Evolutionary conservation across 2,888 invertebrate species (phyloP).

Genomic region (Epinotia bilunana): DNA sequence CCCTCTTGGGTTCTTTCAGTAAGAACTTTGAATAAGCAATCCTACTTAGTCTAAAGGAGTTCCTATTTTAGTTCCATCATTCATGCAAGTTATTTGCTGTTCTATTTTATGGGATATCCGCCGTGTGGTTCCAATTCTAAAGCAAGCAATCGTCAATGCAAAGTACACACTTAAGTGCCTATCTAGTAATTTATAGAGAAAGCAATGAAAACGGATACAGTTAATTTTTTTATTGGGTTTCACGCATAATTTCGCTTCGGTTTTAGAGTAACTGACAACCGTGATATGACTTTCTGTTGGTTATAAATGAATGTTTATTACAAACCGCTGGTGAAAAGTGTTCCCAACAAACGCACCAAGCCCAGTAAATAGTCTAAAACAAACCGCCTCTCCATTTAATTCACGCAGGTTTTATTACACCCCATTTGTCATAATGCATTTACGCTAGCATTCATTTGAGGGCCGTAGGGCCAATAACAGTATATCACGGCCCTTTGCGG

Average conservation of each 20-base stretch:
- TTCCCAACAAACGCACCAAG: background rate
- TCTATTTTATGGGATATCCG: background rate
- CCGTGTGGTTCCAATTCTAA: background rate
- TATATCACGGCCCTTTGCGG: slow-evolving; percentile 51
- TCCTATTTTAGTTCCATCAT: slow-evolving; percentile 14
- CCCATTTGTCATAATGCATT: slow-evolving; percentile 46
- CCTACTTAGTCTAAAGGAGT: slow-evolving; percentile 13
- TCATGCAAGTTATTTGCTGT: background rate
- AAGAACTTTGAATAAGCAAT: slow-evolving; percentile 25
- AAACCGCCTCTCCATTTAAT: slow-evolving; percentile 28
- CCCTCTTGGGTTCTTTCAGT: slow-evolving; percentile 22
- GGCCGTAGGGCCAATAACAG: slow-evolving; percentile 50
- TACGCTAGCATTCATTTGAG: slow-evolving; percentile 43
- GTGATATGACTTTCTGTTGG: background rate
- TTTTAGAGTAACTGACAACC: background rate
- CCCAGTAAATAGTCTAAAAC: slow-evolving; percentile 24
- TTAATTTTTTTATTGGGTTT: background rate
- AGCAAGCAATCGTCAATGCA: background rate
- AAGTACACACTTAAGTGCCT: background rate
- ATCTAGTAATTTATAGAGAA: background rate
- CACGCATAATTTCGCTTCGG: background rate
- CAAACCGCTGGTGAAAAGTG: background rate
- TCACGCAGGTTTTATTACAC: slow-evolving; percentile 43
- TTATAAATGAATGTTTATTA: background rate
- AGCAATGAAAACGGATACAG: slow-evolving; percentile 1